Base-by-base conservation (phyloP, 2,888 invertebrate genomes). In the Tetramorium bicarinatum region DNA sequence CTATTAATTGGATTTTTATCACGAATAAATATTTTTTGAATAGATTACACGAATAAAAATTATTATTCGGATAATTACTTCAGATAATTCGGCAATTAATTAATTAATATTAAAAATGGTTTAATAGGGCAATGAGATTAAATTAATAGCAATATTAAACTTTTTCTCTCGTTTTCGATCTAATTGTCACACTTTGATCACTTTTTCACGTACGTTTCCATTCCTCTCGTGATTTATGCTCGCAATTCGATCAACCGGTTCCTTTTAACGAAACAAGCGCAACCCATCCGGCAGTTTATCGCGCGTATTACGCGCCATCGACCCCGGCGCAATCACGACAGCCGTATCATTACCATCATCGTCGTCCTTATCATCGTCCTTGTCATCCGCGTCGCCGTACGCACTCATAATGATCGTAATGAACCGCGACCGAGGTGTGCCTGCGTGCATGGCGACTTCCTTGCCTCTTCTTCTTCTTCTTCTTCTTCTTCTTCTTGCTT, bases 221-320 rank as follows among this genome's bases (percentile, higher is more conserved):
- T 56, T 56, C 8, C 8, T 25, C 8, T 38, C 6, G 13, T n/a
- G 41, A 61, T 81, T 81, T 54, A 54, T 62, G 3, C 4, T 38
- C 38, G 29, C 62, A 25, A 8, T 66, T 82, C 54, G 11, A 38
- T 38, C 52, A 52, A 76, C 76, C 41, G 66, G 54, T 61, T 38
- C 18, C 59, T 59, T 47, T 66, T 66, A 66, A 56, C 56, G 82
- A 79, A 80, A 72, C n/a, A 82, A 67, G 49, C 38, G 82, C 67
- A 52, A 64, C 34, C 49, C 41, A 49, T 77, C 72, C 77, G 71
- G 54, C 72, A 67, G 72, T 80, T 79, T 85, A 62, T 69, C 71
- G 69, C 34, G 72, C 77, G 44, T 83, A 85, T 76, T 80, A 84
- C 79, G 76, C 84, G 79, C 74, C 79, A 82, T 85, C 84, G 74